A percentile compares a stretch with the other conserved stretches of the same genome.
phyloP scores from a whole-genome alignment of 2,797 vertebrate genomes.

The Anisognathus igniventris region DNA sequence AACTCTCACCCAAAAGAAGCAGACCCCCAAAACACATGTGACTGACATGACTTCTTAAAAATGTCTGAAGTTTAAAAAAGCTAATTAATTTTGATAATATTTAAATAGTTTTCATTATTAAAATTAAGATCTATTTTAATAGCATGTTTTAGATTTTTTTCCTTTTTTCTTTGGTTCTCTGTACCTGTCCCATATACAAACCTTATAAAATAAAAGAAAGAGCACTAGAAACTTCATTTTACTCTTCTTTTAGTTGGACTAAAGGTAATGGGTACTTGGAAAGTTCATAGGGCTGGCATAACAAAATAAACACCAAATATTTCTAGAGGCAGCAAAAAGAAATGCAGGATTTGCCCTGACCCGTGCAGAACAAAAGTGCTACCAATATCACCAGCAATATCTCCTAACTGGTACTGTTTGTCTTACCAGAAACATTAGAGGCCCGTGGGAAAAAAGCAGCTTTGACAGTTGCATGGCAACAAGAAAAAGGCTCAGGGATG shows the following conservation, averaged over 20 bases:
- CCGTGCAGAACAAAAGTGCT: not conserved
- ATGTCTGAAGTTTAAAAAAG: not conserved
- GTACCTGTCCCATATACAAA: not conserved
- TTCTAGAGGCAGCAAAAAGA: not conserved
- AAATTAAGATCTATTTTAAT: not conserved
- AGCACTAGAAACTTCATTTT: not conserved
- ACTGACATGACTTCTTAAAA: not conserved
- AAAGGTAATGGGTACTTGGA: not conserved
- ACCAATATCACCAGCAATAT: not conserved
- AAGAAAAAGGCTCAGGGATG: not conserved
- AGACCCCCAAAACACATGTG: not conserved
- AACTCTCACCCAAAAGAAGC: not conserved
- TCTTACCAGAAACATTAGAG: not conserved
- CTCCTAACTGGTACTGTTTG: not conserved
- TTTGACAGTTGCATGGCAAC: not conserved
- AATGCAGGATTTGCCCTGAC: not conserved
- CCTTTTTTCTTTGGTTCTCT: not conserved
- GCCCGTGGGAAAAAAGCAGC: not conserved
- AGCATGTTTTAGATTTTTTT: not conserved
- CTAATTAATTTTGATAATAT: not conserved
- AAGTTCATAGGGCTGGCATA: not conserved
- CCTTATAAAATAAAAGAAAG: not conserved
- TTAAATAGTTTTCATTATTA: not conserved
- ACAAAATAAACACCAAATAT: not conserved
- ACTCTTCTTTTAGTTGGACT: not conserved